Conservation (phyloP, 2,797 vertebrate genomes). For the Avahi laniger region DNA sequence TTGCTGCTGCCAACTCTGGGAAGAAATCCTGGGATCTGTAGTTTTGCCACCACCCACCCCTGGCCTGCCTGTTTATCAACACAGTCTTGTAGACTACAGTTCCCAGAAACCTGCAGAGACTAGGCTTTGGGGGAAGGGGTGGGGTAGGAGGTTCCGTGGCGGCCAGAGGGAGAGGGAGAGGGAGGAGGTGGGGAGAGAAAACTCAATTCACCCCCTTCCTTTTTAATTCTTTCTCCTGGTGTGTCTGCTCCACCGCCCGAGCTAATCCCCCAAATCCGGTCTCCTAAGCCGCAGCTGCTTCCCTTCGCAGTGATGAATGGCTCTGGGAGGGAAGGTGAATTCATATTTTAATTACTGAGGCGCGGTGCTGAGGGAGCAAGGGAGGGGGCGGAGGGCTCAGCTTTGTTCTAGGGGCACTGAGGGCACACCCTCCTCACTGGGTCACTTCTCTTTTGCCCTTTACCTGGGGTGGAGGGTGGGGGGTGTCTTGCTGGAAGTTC, state of each 20-base stretch:
- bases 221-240: conserved; percentile 78
- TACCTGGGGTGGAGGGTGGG: conserved; percentile 54
- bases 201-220: conserved; percentile 72
- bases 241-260: conserved; percentile 75
- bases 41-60: conserved; percentile 68
- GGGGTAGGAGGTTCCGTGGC: conserved; percentile 42
- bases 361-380: conserved; percentile 51
- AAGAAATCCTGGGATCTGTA: conserved; percentile 79
- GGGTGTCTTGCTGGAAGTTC: neutral
- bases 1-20: conserved; percentile 51
- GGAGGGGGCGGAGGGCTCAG: conserved; percentile 40
- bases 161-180: conserved; percentile 57
- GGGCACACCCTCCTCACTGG: conserved; percentile 6
- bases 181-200: conserved; percentile 72
- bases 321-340: conserved; percentile 61
- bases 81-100: conserved; percentile 72
- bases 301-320: conserved; percentile 69
- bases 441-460: conserved; percentile 44
- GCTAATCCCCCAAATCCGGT: conserved; percentile 81
- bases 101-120: conserved; percentile 77
- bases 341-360: conserved; percentile 80
- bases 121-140: conserved; percentile 65
- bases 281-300: conserved; percentile 74
- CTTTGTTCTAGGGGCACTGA: conserved; percentile 2
- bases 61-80: conserved; percentile 71